Conservation (phyloP, 2,113 vertebrate genomes). For the Ciconia stormi region DNA sequence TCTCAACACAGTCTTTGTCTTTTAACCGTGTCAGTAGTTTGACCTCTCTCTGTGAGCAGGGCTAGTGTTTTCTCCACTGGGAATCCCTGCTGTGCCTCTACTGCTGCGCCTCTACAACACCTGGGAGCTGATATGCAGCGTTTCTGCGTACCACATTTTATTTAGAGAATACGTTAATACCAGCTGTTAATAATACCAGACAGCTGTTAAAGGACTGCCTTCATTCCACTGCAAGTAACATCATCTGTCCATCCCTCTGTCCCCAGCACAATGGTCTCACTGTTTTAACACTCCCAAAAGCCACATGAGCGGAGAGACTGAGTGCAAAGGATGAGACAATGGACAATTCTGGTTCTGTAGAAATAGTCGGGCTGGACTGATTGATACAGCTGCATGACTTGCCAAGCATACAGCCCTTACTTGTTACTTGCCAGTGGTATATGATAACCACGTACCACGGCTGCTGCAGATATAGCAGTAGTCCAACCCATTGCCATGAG, state of each 20-base stretch:
- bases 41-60: neutral
- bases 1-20: neutral
- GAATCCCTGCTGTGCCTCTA: neutral
- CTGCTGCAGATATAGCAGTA: neutral
- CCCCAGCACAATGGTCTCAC: neutral
- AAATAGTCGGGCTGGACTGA: neutral
- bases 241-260: neutral
- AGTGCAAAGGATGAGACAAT: neutral
- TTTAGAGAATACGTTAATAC: neutral
- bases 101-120: neutral
- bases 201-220: neutral
- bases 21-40: neutral
- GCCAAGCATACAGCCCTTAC: neutral
- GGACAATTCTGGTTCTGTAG: neutral
- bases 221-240: neutral
- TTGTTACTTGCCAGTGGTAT: too few relatives aligned
- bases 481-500: neutral
- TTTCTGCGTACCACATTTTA: too few relatives aligned
- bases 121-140: neutral
- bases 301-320: neutral
- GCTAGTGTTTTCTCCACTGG: neutral
- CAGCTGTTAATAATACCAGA: neutral
- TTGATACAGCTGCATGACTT: neutral
- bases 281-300: neutral
- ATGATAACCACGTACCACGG: neutral